Percentiles rank a stretch among this genome's conserved stretches.
These are phyloP conservation scores for Cricetomys ansorgei DNA, from an alignment of 2,113 vertebrate genomes.

Conservation along the genomic window DNA sequence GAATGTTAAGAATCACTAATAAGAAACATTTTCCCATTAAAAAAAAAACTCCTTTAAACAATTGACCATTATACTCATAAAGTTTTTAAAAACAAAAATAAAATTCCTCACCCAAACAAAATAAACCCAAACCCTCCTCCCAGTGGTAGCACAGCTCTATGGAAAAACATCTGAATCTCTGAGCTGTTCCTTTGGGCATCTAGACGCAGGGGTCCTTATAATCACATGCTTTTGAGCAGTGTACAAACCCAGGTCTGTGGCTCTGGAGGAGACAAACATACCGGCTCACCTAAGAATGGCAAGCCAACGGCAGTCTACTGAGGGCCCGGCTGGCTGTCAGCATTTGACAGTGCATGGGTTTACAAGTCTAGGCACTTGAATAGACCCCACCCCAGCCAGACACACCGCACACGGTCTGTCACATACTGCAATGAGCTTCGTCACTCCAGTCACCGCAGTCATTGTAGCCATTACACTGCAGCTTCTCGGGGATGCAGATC, in stretches of 20 bases:
- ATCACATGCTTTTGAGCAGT: not conserved
- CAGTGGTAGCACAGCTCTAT: not conserved
- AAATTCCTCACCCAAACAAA: slow-evolving; percentile 57
- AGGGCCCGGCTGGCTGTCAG: not conserved
- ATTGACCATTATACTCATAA: not conserved
- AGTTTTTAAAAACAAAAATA: slow-evolving; percentile 63
- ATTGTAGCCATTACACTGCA: slow-evolving; percentile 96
- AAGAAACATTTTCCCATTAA: not conserved
- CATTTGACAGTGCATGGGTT: not conserved
- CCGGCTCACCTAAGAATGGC: not conserved
- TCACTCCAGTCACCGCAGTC: slow-evolving; percentile 99
- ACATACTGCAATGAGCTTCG: slow-evolving; percentile 93
- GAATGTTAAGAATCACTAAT: not conserved
- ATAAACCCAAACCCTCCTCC: not conserved
- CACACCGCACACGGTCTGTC: not conserved
- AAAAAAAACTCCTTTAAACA: not conserved
- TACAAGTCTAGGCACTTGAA: not conserved
- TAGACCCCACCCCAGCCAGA: not conserved
- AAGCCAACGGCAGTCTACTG: rapidly evolving
- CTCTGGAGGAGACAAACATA: not conserved
- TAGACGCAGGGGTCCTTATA: not conserved
- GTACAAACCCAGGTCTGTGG: not conserved
- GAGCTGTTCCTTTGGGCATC: not conserved
- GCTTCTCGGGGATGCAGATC: slow-evolving; percentile 92
- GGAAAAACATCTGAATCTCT: not conserved